Base-by-base conservation (phyloP, 2,888 invertebrate species). In the Scaptomyza parva region DNA sequence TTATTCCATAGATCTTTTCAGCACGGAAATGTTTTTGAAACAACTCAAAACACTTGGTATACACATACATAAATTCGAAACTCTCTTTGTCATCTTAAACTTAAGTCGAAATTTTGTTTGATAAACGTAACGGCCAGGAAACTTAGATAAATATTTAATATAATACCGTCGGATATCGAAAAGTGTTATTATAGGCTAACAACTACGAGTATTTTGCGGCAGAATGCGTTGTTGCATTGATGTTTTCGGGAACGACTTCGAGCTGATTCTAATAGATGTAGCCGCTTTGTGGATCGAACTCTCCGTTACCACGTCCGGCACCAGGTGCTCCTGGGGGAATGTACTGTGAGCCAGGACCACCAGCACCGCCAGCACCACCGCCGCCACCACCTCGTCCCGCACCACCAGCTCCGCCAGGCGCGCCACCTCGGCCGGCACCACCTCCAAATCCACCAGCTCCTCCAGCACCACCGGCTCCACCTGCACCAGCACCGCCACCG, bases 261-360 rank as follows among this genome's bases (percentile, higher is more conserved):
- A 43, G 60, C 61, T 59, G 61, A 64, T 67, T 37, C 53, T 92
- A 93, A 77, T 93, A 93, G 78, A 90, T 92, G 82, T 93, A 93
- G 63, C 92, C 92, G 14, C 90, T 89, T 83, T 92, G 91, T 58
- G 92, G 91, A 78, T 90, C 91, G 53, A 92, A 92, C 52, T 91
- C 91, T 37, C 92, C 92, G 63, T 91, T 92, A 17, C 90, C 92
- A 40, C 90, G 90, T 11, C 90, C 89, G 51, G 69, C 83, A 30
- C 73, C 84, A 57, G 53, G 55, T 18, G n/a, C n/a, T n/a, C n/a
- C n/a, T n/a, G 78, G 87, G 26, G 76, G 89, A 63, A 72, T 76
- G 57, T 76, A 86, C 43, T 83, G 81, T 11, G 76, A 52, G 9
- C 89, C 89, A 44, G 78, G 82, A 70, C 64, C 88, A 62, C 81